phyloP scores from a whole-genome alignment of 2,113 vertebrate genomes.

The Hypanus sabinus region DNA sequence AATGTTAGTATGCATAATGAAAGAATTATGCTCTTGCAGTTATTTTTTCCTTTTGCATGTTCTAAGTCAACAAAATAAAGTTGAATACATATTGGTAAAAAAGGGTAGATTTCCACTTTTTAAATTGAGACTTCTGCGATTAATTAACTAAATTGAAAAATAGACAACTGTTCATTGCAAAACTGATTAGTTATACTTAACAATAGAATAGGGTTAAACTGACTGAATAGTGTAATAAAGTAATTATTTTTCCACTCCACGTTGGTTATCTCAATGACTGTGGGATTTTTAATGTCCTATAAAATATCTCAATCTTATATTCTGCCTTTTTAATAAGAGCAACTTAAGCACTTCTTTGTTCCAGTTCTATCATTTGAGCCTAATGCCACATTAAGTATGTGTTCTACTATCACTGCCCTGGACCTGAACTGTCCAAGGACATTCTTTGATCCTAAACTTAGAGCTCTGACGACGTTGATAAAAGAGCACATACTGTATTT shows the following conservation, averaged over 20 bases:
- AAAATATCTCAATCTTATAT: neutral
- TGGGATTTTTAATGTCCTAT: neutral
- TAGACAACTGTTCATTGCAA: neutral
- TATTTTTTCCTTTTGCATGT: neutral
- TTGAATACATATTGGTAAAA: neutral
- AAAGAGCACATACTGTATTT: neutral
- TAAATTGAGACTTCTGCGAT: neutral
- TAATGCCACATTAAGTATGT: neutral
- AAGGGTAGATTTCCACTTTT: neutral
- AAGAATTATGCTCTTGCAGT: neutral
- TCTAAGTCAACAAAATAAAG: neutral
- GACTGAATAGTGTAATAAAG: neutral
- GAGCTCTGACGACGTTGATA: neutral
- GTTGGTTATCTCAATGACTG: neutral
- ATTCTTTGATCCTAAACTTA: neutral
- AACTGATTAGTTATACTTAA: neutral
- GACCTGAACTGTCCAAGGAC: neutral
- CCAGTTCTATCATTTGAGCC: neutral
- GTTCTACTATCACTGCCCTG: neutral
- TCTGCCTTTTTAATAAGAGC: neutral
- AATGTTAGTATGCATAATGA: neutral
- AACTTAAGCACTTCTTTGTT: neutral
- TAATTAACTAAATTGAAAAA: neutral
- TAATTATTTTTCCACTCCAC: neutral
- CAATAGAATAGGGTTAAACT: neutral